These are phyloP conservation scores for Nycteola revayana DNA, from an alignment of 2,888 invertebrate species.

Conservation along the genomic window DNA sequence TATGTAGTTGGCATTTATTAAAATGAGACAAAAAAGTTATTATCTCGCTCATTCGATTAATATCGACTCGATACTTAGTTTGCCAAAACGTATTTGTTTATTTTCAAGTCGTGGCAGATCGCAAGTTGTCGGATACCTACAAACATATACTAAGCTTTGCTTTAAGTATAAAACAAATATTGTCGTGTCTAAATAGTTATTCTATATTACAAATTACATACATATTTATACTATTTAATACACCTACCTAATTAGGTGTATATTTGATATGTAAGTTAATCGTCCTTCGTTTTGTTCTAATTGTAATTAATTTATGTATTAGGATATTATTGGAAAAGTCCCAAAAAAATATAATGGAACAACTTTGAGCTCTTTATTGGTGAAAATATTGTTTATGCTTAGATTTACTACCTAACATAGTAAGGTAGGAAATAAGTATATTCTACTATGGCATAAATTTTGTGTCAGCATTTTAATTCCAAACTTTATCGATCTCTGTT, in stretches of 20 bases:
- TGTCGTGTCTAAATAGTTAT: conserved; percentile 27
- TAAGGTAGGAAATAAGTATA: conserved; percentile 12
- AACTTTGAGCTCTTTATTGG: conserved; percentile 24
- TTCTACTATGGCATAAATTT: conserved; percentile 9
- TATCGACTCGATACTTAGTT: no score
- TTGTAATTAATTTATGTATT: conserved; percentile 5
- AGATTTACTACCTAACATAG: conserved; percentile 11
- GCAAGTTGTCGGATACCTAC: no score
- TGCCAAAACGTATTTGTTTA: no score
- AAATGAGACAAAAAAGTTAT: no score
- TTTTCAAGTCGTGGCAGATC: no score
- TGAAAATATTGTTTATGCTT: conserved; percentile 24
- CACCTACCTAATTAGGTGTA: conserved; percentile 13
- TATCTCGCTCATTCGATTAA: no score
- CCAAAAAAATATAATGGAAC: conserved; percentile 6
- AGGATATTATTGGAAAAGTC: conserved; percentile 7
- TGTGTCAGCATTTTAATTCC: conserved; percentile 19
- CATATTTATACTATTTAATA: conserved; percentile 13
- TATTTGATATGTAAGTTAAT: conserved; percentile 16
- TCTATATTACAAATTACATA: conserved; percentile 12
- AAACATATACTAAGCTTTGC: no score
- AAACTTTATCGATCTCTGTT: conserved; percentile 19
- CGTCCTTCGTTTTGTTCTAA: conserved; percentile 12
- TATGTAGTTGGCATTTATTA: no score
- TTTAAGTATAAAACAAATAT: background rate